Conservation (phyloP, 2,888 invertebrate species). For the Diaprepes abbreviatus region DNA sequence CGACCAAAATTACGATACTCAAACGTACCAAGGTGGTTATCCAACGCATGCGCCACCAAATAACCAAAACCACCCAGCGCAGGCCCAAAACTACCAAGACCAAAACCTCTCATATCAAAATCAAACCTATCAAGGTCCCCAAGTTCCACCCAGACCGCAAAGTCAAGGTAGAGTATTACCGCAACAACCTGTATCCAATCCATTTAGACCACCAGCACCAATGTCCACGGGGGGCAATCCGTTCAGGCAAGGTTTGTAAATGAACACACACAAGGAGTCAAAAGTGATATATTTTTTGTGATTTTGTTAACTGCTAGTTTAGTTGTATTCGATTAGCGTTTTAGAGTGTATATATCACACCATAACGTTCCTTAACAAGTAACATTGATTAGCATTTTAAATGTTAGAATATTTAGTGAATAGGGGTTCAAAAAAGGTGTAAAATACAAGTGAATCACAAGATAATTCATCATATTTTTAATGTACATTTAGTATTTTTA, state of each 20-base stretch:
- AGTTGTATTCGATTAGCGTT: not conserved
- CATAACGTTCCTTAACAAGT: conserved; percentile 22
- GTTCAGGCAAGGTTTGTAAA: conserved; percentile 78
- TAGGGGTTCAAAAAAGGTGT: too few species aligned
- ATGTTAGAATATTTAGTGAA: too few species aligned
- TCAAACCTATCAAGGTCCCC: conserved; percentile 64
- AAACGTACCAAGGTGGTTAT: conserved; percentile 56
- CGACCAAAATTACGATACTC: conserved; percentile 68
- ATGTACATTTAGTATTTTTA: too few species aligned
- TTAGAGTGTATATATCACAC: conserved; percentile 27
- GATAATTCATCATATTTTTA: not conserved
- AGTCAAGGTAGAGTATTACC: conserved; percentile 63
- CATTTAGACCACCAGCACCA: conserved; percentile 53
- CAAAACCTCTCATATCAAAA: conserved; percentile 68
- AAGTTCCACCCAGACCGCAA: conserved; percentile 68
- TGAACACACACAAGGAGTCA: conserved; percentile 25
- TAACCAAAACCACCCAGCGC: conserved; percentile 48
- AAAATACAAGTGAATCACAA: not conserved
- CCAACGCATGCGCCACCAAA: conserved; percentile 52
- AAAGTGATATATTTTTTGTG: conserved; percentile 17
- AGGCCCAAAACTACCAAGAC: conserved; percentile 58
- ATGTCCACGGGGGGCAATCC: conserved; percentile 61
- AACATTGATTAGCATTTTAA: too few species aligned
- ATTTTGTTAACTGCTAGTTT: conserved; percentile 1
- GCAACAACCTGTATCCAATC: conserved; percentile 60